These are phyloP conservation scores for Palaemon carinicauda DNA, from an alignment of 1,140 invertebrate genomes.

Conservation along the genomic window DNA sequence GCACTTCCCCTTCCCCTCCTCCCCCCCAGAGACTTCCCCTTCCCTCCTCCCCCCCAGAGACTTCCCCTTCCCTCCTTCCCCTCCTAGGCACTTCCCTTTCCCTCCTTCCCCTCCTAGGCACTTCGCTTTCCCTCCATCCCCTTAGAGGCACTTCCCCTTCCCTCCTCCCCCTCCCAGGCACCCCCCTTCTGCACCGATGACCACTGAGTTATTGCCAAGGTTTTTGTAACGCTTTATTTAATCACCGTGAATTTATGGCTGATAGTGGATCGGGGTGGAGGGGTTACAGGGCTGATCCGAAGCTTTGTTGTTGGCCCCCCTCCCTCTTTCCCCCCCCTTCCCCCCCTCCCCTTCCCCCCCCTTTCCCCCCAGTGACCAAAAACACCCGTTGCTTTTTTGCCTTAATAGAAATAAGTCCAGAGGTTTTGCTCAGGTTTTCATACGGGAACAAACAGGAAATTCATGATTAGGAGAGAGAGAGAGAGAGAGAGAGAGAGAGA, in stretches of 20 bases:
- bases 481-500: slow-evolving; percentile 23
- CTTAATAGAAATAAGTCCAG: too few relatives aligned
- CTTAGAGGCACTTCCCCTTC: too few relatives aligned
- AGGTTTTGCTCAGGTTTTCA: neutral
- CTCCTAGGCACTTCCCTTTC: too few relatives aligned
- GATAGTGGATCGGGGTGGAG: slow-evolving; percentile 39
- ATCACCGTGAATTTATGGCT: slow-evolving; percentile 55
- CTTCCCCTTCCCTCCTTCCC: too few relatives aligned
- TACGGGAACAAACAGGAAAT: neutral
- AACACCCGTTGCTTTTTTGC: too few relatives aligned
- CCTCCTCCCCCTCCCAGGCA: too few relatives aligned
- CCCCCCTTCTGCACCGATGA: neutral
- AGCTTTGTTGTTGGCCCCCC: neutral
- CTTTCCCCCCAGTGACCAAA: neutral
- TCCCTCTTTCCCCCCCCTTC: neutral
- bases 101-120: too few relatives aligned
- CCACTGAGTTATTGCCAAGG: slow-evolving; percentile 39
- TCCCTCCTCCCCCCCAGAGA: too few relatives aligned
- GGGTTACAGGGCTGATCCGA: neutral
- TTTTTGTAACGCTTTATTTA: slow-evolving; percentile 51
- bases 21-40: too few relatives aligned
- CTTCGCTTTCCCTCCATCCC: too few relatives aligned
- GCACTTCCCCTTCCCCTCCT: too few relatives aligned
- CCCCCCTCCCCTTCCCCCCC: neutral
- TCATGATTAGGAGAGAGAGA: neutral